Evolutionary conservation across 2,797 vertebrate genomes (phyloP).

Genomic region (Agapornis canus): DNA sequence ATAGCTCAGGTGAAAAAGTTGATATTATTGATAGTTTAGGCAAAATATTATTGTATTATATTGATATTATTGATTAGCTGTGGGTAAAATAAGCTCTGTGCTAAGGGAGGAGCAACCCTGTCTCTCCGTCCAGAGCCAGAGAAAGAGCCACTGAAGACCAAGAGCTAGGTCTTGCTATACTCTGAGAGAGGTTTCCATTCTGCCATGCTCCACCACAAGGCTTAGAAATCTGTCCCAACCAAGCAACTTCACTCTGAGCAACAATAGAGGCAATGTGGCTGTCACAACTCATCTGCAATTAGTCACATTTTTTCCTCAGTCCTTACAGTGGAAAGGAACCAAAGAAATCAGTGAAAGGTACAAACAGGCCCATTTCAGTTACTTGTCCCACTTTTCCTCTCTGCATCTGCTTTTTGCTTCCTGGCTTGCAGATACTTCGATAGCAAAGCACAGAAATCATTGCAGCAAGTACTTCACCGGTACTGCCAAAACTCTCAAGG

Average conservation of each 20-base stretch:
- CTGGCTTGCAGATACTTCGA: not conserved
- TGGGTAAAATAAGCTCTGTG: not conserved
- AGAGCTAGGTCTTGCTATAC: not conserved
- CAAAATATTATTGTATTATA: not conserved
- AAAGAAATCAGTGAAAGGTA: not conserved
- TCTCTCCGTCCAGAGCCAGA: not conserved
- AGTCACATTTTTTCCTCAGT: not conserved
- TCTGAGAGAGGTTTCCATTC: not conserved
- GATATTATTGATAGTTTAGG: not conserved
- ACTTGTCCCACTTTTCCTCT: not conserved
- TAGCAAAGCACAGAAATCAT: constrained; percentile 45
- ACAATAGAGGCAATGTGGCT: not conserved
- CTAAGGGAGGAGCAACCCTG: not conserved
- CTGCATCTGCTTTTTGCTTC: not conserved
- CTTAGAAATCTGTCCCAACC: not conserved
- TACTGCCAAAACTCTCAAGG: not conserved
- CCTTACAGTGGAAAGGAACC: not conserved
- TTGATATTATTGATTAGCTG: not conserved
- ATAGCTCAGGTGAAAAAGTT: not conserved
- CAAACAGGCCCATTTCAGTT: not conserved
- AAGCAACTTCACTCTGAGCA: not conserved
- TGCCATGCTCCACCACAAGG: not conserved
- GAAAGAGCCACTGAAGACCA: not conserved
- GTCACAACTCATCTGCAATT: not conserved
- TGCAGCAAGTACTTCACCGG: constrained; percentile 36